Conservation (phyloP, 2,888 invertebrate genomes). For the Phalera bucephala region DNA sequence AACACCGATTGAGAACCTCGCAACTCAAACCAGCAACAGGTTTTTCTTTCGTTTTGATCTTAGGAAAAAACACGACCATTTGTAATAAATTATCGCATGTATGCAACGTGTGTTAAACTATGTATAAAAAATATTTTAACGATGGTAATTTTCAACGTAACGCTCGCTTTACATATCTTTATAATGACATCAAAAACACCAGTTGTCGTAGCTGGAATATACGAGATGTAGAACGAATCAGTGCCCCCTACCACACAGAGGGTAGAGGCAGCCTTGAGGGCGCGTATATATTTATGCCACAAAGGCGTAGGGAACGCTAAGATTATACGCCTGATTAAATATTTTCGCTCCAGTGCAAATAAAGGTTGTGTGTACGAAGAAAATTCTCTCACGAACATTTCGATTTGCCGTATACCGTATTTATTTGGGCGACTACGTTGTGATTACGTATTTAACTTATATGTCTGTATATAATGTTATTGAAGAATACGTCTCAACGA, state of each 20-base stretch:
- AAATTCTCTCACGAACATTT: slow-evolving; percentile 55
- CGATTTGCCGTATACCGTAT: slow-evolving; percentile 43
- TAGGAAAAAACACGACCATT: too few relatives aligned
- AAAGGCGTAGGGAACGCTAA: slow-evolving; percentile 68
- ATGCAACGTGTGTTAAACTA: too few relatives aligned
- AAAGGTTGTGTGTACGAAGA: slow-evolving; percentile 56
- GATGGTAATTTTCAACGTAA: too few relatives aligned
- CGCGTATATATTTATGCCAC: slow-evolving; percentile 56
- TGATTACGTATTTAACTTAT: slow-evolving; percentile 26
- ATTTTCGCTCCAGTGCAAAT: slow-evolving; percentile 80
- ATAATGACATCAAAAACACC: too few relatives aligned
- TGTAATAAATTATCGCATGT: too few relatives aligned
- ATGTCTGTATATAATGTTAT: too few relatives aligned
- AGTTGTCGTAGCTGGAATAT: too few relatives aligned
- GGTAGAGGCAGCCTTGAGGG: slow-evolving; percentile 34
- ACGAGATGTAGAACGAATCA: not conserved
- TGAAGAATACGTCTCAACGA: not conserved
- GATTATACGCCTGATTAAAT: slow-evolving; percentile 81
- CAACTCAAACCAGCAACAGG: too few relatives aligned
- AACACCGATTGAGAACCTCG: too few relatives aligned
- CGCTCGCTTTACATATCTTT: too few relatives aligned
- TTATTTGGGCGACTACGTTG: slow-evolving; percentile 39
- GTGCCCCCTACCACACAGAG: not conserved
- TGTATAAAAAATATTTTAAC: too few relatives aligned
- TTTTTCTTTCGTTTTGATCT: too few relatives aligned